Conservation (phyloP, 2,113 vertebrate species). For the Toxostoma redivivum region DNA sequence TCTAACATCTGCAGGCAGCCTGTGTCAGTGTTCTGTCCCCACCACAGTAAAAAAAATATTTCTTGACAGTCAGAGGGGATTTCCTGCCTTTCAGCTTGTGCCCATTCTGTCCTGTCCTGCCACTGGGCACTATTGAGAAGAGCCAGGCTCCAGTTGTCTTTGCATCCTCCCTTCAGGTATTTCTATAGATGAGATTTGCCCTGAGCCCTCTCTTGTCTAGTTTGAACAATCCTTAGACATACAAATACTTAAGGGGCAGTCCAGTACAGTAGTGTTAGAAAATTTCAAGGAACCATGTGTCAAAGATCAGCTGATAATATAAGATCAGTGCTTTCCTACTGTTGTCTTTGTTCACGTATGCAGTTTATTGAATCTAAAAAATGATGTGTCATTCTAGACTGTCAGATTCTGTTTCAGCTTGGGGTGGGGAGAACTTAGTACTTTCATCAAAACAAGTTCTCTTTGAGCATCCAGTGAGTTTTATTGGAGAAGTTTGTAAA, state of each 20-base stretch:
- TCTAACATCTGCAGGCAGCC: background rate
- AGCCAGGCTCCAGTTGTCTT: background rate
- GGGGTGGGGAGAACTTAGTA: background rate
- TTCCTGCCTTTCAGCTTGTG: background rate
- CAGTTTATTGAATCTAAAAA: background rate
- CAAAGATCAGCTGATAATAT: background rate
- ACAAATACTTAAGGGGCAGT: background rate
- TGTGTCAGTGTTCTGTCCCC: background rate
- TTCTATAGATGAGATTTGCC: background rate
- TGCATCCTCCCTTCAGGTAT: background rate
- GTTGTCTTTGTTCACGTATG: background rate
- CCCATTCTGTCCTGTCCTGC: background rate
- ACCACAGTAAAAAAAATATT: background rate
- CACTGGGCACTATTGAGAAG: background rate
- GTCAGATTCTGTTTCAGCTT: background rate
- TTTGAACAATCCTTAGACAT: background rate
- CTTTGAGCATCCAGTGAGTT: background rate
- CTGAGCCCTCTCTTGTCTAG: background rate
- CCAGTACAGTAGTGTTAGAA: background rate
- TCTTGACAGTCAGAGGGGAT: background rate
- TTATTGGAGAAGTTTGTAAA: background rate
- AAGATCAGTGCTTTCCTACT: background rate
- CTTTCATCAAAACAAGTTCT: background rate
- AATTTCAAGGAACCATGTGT: background rate
- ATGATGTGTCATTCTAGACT: rapidly evolving